Percentiles rank a stretch among this genome's conserved stretches.
phyloP scores from a whole-genome alignment of 2,797 vertebrate species.

The Propithecus perrieri region DNA sequence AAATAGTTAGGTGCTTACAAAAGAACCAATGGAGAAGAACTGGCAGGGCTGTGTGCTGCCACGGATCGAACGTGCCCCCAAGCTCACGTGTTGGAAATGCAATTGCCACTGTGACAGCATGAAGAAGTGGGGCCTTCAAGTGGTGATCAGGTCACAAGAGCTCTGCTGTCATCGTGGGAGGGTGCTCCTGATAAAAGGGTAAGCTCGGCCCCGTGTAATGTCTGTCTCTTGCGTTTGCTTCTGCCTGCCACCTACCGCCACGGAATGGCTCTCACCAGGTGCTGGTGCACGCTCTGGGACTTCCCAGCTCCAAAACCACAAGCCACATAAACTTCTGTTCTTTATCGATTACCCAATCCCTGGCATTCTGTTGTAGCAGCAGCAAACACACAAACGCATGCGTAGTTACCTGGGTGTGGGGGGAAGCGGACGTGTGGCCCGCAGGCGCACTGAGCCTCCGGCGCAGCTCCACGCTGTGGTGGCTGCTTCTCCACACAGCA shows the following conservation, averaged over 20 bases:
- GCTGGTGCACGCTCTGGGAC: not conserved
- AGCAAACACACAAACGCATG: not conserved
- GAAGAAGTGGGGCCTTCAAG: not conserved
- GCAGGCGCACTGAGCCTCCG: conserved; percentile 61
- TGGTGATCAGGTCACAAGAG: not conserved
- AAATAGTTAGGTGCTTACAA: not conserved
- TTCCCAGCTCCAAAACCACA: not conserved
- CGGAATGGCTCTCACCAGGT: too few relatives aligned
- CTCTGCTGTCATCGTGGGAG: too few relatives aligned
- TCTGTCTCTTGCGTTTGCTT: not conserved
- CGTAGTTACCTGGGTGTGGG: conserved; percentile 81
- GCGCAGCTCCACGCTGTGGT: conserved; percentile 69
- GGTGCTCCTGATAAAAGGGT: not conserved
- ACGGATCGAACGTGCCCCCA: not conserved
- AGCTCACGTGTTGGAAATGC: not conserved
- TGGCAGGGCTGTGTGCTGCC: not conserved
- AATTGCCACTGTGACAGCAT: not conserved
- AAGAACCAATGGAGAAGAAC: not conserved
- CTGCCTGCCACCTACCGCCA: not conserved
- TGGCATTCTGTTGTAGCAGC: not conserved
- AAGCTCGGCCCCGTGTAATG: not conserved
- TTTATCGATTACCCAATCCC: not conserved
- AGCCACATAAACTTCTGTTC: not conserved
- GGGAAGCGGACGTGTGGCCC: conserved; percentile 79
- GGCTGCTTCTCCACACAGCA: conserved; percentile 79